A percentile compares a stretch with the other conserved stretches of the same genome.
phyloP scores from a whole-genome alignment of 2,113 vertebrate species.

The Chauna torquata region DNA sequence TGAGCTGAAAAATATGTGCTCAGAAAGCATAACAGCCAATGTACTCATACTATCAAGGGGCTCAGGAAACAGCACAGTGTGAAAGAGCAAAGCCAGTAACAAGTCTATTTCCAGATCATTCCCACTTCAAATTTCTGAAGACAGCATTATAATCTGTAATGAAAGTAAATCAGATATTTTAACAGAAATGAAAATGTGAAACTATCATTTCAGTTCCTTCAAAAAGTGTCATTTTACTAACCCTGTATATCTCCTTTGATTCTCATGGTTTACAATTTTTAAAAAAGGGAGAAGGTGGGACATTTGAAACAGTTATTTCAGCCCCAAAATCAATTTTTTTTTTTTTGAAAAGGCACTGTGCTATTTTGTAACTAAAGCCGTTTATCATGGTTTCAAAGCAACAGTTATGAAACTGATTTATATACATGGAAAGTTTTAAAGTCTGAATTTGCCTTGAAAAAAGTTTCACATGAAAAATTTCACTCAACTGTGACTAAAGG shows the following conservation, averaged over 20 bases:
- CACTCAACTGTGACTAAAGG: neutral
- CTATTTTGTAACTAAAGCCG: neutral
- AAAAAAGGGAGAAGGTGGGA: neutral
- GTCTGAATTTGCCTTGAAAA: neutral
- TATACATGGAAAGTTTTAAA: neutral
- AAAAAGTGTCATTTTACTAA: neutral
- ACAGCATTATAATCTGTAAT: neutral
- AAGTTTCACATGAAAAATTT: neutral
- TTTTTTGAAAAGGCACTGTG: neutral
- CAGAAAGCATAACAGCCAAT: neutral
- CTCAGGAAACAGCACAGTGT: neutral
- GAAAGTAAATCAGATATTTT: neutral
- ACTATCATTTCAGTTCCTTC: neutral
- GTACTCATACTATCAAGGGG: neutral
- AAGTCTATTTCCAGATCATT: neutral
- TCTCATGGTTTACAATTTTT: neutral
- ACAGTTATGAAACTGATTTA: neutral
- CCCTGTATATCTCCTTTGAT: neutral
- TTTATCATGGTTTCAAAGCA: neutral
- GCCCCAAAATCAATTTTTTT: neutral
- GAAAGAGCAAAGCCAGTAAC: neutral
- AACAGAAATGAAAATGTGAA: neutral
- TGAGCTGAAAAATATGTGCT: neutral
- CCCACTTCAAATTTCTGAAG: neutral
- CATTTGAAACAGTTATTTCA: neutral